Conservation (phyloP, 2,797 vertebrate genomes). For the Coregonus sp. region DNA sequence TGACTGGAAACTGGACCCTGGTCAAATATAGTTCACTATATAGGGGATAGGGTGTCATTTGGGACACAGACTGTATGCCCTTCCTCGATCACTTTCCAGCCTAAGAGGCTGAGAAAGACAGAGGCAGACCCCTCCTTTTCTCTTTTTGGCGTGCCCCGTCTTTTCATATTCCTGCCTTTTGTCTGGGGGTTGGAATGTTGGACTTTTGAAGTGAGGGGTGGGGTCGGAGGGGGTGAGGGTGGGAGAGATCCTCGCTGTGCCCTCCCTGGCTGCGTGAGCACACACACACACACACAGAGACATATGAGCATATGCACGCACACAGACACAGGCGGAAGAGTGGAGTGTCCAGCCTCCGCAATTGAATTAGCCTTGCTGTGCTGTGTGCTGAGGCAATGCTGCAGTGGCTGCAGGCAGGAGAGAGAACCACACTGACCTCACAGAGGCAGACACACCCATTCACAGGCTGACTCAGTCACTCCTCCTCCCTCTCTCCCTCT, state of each 20-base stretch:
- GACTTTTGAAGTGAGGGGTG: constrained; percentile 24
- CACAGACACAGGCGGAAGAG: constrained; percentile 19
- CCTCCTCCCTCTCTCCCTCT: background rate
- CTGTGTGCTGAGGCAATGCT: constrained; percentile 35
- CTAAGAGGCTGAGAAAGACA: no score
- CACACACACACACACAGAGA: constrained; percentile 2
- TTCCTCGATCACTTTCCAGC: constrained; percentile 37
- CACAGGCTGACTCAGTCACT: background rate
- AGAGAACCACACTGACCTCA: constrained; percentile 21
- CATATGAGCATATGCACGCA: constrained; percentile 6
- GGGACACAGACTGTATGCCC: constrained; percentile 19
- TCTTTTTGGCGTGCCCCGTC: background rate
- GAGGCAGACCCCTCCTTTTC: background rate
- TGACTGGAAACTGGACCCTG: background rate
- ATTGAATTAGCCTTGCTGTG: constrained; percentile 39
- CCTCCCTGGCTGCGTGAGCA: background rate
- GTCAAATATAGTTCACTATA: background rate
- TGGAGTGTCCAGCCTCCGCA: constrained; percentile 34
- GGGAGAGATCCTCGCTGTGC: background rate
- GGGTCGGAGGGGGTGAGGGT: constrained; percentile 9
- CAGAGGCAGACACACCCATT: constrained; percentile 27
- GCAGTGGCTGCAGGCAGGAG: constrained; percentile 29
- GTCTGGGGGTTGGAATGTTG: constrained; percentile 28
- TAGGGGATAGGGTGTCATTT: background rate
- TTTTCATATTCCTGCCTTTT: constrained; percentile 31